These are phyloP conservation scores for Catocala nupta DNA, from an alignment of 2,888 invertebrate species.

Conservation along the genomic window DNA sequence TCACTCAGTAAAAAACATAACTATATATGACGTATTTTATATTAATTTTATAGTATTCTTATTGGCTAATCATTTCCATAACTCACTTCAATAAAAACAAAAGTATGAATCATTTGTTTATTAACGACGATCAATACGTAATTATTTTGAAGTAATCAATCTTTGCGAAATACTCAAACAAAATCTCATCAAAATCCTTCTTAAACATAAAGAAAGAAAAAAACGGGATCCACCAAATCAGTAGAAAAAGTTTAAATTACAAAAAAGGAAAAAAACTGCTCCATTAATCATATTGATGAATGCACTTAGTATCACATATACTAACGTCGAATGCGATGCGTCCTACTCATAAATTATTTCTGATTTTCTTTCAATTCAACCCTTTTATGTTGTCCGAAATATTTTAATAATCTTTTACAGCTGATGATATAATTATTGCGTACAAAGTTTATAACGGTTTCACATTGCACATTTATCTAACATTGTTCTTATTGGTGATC, in stretches of 20 bases:
- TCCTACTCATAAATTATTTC: conserved; percentile 57
- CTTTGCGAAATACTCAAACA: conserved; percentile 69
- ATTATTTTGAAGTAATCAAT: conserved; percentile 67
- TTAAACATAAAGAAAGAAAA: conserved; percentile 62
- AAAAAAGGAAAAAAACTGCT: conserved; percentile 63
- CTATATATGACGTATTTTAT: conserved; percentile 28
- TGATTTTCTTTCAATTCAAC: conserved; percentile 63
- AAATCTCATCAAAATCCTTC: conserved; percentile 66
- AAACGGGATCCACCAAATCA: conserved; percentile 58
- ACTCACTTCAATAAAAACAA: conserved; percentile 37
- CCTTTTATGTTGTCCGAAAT: conserved; percentile 62
- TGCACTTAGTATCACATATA: conserved; percentile 71
- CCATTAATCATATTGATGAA: conserved; percentile 83
- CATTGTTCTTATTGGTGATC: no score
- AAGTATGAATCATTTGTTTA: conserved; percentile 44
- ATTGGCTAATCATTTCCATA: conserved; percentile 45
- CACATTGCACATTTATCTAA: no score
- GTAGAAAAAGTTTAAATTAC: conserved; percentile 67
- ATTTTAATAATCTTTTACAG: conserved; percentile 55
- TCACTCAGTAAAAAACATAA: conserved; percentile 54
- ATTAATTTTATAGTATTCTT: conserved; percentile 15
- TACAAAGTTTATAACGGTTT: neutral
- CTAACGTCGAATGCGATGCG: conserved; percentile 58
- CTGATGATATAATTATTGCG: conserved; percentile 1
- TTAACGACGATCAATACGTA: conserved; percentile 58